Conservation (phyloP, 2,888 invertebrate genomes). For the Taphrorychus bicolor region DNA sequence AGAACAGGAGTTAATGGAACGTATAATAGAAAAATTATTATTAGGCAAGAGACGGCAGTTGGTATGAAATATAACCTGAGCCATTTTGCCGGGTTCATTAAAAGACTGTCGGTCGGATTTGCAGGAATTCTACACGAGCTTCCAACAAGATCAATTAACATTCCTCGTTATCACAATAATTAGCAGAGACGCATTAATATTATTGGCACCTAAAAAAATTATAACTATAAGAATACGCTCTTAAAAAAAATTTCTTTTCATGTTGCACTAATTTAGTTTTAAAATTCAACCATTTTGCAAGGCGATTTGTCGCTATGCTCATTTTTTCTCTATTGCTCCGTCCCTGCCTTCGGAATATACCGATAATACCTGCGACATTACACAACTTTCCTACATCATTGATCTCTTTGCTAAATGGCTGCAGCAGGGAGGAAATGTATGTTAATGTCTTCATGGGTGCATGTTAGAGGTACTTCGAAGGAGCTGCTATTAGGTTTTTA, state of each 20-base stretch:
- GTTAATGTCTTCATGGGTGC: not conserved
- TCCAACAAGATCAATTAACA: constrained; percentile 18
- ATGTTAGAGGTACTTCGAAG: not conserved
- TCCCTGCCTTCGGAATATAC: not conserved
- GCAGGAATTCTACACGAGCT: constrained; percentile 12
- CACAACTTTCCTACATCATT: not conserved
- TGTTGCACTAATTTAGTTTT: too few relatives aligned
- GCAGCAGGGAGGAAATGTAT: not conserved
- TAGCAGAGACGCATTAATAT: not conserved
- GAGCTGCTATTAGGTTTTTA: not conserved
- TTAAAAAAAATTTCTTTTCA: too few relatives aligned
- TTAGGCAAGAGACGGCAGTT: constrained; percentile 32
- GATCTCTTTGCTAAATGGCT: not conserved
- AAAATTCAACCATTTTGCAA: too few relatives aligned
- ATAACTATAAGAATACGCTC: not conserved
- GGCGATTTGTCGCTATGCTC: too few relatives aligned
- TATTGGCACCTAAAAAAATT: not conserved
- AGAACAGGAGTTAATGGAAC: constrained; percentile 42
- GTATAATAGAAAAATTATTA: constrained; percentile 43
- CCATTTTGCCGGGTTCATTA: constrained; percentile 20
- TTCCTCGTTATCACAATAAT: constrained; percentile 3
- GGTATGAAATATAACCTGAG: constrained; percentile 23
- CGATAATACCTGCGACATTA: not conserved
- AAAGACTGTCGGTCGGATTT: constrained; percentile 14
- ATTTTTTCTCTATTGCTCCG: not conserved